Base-by-base conservation (phyloP, 1,140 invertebrate species). In the Drosophila varians region DNA sequence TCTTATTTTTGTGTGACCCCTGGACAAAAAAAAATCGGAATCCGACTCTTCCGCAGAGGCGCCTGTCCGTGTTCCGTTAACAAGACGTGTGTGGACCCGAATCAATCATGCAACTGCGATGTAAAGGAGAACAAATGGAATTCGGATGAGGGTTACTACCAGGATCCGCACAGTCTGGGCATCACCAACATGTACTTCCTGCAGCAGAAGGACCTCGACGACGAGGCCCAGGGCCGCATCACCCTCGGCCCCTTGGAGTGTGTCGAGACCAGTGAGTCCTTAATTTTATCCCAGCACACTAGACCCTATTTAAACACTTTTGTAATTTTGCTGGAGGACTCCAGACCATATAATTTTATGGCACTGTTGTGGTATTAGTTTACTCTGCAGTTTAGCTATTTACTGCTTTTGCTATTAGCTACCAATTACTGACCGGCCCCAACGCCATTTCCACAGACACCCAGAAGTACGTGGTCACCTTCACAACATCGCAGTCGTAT, bases 381-480 rank as follows among this genome's bases (percentile, higher is more conserved):
- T 18, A 8, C 8, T 23, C 14, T 28, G 3, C 16, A 3, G 16
- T 42, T 42, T 1, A 25, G 40, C 18, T 34, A 56, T 19, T 56
- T 43, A 61, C 43, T 36, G 54, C 19, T 11, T 36, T 11, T 18
- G 8, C 18, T 7, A 56, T 61, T 46, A 49, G 45, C 53, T 11
- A 42, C 6, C 5, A 58, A 34, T 46, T 64, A 57, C 34, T 42
- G 38, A 25, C 34, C 5, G 5, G 7, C 5, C 16, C 23, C n/a
- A 31, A 31, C 4, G 3, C 25, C 14, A 8, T 42, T 4, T 16
- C 48, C 16, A 18, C 80, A 97, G 96, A 97, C 91, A 98, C 96
- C 1, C 96, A 98, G 91, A 94, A 96, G 74, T 97, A 97, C 91
- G 96, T 97, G 0, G 96, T 98, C 1, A 98, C 97, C 3, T 98